Evolutionary conservation across 2,888 invertebrate species (phyloP), one percentile per base, ranked within the genome.

Genomic region (Drosophila maculinotata): DNA sequence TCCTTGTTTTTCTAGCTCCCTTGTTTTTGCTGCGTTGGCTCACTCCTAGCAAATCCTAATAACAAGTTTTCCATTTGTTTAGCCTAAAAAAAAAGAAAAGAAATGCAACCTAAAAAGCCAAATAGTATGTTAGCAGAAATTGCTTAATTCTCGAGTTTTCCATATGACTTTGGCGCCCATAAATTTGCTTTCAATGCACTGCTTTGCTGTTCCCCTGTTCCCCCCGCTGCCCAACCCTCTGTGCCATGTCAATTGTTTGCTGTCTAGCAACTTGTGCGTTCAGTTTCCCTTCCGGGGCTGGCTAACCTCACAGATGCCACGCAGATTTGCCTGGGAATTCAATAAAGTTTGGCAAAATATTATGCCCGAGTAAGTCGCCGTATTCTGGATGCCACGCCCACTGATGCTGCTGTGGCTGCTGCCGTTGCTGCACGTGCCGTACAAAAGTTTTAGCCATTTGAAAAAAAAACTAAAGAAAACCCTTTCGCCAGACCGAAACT

Each of bases 341-440:
- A 88, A 88, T 84, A 84, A 88, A 88, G 88, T 84, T 84, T 88
- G 80, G 71, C 84, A 78, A 87, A 88, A 87, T 87, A 87, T 85
- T 85, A 80, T 83, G 76, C 76, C 74, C 66, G 60, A 33, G 62
- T 68, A 70, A 65, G 59, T 58, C 60, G 64, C 67, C 66, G 65
- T 64, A 65, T 71, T 66, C 69, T 15, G 45, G 1, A 23, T 47
- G 60, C 59, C 68, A 70, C 74, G 73, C 69, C 74, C 49, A 14
- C n/a, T n/a, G 3, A 2, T 15, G 15, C 9, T 45, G 25, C 59
- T 49, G 17, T 68, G 26, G 45, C 38, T 44, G 41, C 33, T 45
- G 36, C 45, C 4, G 12, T 2, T 41, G 31, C 39, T 51, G 64
- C 76, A 83, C 86, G 81, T 83, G 78, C 59, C 70, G 39, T 51